phyloP scores from a whole-genome alignment of 2,888 invertebrate species.

The Acrobasis consociella region DNA sequence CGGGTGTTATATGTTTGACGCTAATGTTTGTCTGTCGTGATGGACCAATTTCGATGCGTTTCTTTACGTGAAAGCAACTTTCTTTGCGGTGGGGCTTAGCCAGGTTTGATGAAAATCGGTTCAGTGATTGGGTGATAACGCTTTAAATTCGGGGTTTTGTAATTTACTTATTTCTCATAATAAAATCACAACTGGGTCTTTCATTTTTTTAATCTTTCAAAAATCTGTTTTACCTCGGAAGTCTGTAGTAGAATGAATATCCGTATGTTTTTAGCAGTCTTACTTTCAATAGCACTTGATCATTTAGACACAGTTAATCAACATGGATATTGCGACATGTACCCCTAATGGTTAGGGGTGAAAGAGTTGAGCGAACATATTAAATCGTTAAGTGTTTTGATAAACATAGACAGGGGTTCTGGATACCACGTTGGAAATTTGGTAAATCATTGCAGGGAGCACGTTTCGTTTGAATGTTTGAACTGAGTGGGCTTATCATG shows the following conservation, averaged over 20 bases:
- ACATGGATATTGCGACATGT: constrained; percentile 55
- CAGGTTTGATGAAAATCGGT: too few species aligned
- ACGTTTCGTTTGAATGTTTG: constrained; percentile 34
- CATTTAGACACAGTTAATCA: constrained; percentile 48
- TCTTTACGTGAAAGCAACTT: too few species aligned
- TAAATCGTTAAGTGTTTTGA: constrained; percentile 82
- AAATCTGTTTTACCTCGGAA: too few species aligned
- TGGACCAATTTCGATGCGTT: too few species aligned
- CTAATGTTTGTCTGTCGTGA: too few species aligned
- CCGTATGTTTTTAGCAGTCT: not conserved
- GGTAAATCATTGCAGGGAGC: constrained; percentile 67
- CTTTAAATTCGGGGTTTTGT: too few species aligned
- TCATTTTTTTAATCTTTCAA: too few species aligned
- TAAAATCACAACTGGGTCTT: too few species aligned
- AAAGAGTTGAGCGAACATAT: constrained; percentile 73
- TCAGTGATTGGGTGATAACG: too few species aligned
- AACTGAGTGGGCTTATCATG: constrained; percentile 11
- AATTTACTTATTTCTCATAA: too few species aligned
- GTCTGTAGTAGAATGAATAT: not conserved
- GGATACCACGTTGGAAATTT: constrained; percentile 68
- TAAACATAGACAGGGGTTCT: constrained; percentile 77
- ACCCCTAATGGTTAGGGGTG: constrained; percentile 52
- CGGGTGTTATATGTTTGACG: too few species aligned
- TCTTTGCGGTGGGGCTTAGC: too few species aligned
- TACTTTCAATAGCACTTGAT: constrained; percentile 5